These are phyloP conservation scores for Eretmodus cyanostictus DNA, from an alignment of 2,113 vertebrate genomes.

Conservation along the genomic window DNA sequence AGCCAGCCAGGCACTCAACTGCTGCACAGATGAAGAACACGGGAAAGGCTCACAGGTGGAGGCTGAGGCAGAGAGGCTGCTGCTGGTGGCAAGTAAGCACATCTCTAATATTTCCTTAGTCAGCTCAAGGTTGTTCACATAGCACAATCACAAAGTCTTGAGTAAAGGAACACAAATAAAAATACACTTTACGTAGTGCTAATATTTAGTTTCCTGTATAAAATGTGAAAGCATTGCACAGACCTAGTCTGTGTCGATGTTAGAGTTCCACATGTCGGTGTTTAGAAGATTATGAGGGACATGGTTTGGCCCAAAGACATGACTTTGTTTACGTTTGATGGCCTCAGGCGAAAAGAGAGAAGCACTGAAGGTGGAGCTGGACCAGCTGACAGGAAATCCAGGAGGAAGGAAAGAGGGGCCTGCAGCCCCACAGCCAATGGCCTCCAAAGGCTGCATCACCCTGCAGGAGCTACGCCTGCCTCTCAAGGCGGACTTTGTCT, in stretches of 20 bases:
- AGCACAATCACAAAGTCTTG: not conserved
- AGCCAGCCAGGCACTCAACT: conserved; percentile 95
- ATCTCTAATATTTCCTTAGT: not conserved
- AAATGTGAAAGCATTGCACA: not conserved
- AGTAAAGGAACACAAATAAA: not conserved
- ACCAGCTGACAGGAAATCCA: conserved; percentile 77
- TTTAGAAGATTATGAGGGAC: not conserved
- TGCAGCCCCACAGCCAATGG: conserved; percentile 29
- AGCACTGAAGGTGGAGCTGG: conserved; percentile 81
- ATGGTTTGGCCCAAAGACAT: not conserved
- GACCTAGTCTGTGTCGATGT: not conserved
- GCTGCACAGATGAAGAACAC: conserved; percentile 93
- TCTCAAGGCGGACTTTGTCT: conserved; percentile 94
- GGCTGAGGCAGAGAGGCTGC: conserved; percentile 90
- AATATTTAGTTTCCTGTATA: not conserved
- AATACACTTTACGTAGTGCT: not conserved
- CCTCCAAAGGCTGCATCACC: conserved; percentile 84
- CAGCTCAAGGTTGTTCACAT: not conserved
- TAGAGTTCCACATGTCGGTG: not conserved
- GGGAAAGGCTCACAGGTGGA: conserved; percentile 93
- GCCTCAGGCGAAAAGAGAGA: conserved; percentile 81
- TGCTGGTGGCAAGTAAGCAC: conserved; percentile 87
- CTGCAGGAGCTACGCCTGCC: conserved; percentile 89
- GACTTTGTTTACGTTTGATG: not conserved
- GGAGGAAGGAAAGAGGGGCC: conserved; percentile 61